A percentile compares a stretch with the other conserved stretches of the same genome.
Conservation (phyloP, 2,888 invertebrate genomes). For the Muscina levida region DNA sequence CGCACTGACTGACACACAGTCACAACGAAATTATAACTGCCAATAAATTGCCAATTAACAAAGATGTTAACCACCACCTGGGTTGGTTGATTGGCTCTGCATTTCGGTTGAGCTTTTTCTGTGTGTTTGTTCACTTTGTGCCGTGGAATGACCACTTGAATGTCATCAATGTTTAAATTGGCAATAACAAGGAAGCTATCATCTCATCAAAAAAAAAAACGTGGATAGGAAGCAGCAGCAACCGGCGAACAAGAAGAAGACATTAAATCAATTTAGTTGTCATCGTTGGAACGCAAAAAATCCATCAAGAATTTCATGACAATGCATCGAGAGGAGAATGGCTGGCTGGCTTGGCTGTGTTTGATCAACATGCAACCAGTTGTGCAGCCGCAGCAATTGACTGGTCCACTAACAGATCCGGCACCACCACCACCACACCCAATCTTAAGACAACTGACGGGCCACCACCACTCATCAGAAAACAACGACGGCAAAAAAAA, state of each 20-base stretch:
- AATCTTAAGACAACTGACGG: too few species aligned
- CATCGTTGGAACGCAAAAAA: conserved; percentile 11
- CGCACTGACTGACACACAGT: too few species aligned
- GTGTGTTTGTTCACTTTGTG: too few species aligned
- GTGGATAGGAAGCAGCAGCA: background rate
- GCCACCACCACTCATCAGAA: too few species aligned
- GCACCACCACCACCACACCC: too few species aligned
- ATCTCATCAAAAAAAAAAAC: conserved; percentile 3
- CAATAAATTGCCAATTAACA: conserved; percentile 54
- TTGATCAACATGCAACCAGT: conserved; percentile 34
- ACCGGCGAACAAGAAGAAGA: conserved; percentile 32
- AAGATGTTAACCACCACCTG: conserved; percentile 56
- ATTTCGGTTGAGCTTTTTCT: background rate
- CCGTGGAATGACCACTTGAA: conserved; percentile 10
- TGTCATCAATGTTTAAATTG: conserved; percentile 47
- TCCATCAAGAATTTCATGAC: background rate
- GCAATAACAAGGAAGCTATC: conserved; percentile 7
- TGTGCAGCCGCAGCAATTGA: conserved; percentile 23
- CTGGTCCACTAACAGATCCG: too few species aligned
- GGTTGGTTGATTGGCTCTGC: background rate
- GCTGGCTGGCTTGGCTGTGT: too few species aligned
- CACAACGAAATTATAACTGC: too few species aligned
- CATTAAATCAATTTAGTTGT: conserved; percentile 60
- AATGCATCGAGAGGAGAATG: background rate
- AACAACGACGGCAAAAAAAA: too few species aligned